These are phyloP conservation scores for Stegodyphus mimosarum DNA, from an alignment of 1,140 invertebrate species.

Conservation along the genomic window DNA sequence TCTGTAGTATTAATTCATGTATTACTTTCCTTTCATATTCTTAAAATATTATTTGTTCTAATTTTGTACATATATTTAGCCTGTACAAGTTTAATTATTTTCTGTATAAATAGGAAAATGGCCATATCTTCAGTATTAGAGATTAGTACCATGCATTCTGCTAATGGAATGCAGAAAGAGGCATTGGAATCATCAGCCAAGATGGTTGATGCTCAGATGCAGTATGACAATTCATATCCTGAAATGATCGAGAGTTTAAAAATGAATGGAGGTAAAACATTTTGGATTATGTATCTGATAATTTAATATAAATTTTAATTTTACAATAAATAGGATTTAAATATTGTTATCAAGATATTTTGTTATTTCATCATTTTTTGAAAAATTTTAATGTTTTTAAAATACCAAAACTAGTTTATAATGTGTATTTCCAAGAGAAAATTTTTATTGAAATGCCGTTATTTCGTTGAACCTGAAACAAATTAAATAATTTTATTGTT, in stretches of 20 bases:
- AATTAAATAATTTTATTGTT: no score
- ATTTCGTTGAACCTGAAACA: no score
- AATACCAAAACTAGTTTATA: no score
- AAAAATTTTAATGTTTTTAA: no score
- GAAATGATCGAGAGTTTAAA: slow-evolving; percentile 73
- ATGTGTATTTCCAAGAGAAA: no score
- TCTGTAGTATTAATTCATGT: not conserved
- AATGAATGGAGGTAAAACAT: slow-evolving; percentile 67
- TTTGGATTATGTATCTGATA: not conserved
- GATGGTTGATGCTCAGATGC: slow-evolving; percentile 79
- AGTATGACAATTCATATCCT: slow-evolving; percentile 78
- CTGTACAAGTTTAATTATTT: not conserved
- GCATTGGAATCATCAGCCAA: slow-evolving; percentile 72
- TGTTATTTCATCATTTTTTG: no score
- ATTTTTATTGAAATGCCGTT: no score
- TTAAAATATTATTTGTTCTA: not conserved
- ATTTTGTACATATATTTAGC: not conserved
- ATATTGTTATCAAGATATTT: no score
- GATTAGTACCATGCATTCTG: not conserved
- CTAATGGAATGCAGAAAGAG: slow-evolving; percentile 43
- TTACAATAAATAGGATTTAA: no score
- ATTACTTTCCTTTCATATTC: not conserved
- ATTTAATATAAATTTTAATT: not conserved
- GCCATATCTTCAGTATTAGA: not conserved
- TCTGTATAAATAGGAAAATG: not conserved